Evolutionary conservation across 2,888 invertebrate genomes (phyloP), one percentile per base, ranked within the genome.

Genomic region (Metacarcinus magister): DNA sequence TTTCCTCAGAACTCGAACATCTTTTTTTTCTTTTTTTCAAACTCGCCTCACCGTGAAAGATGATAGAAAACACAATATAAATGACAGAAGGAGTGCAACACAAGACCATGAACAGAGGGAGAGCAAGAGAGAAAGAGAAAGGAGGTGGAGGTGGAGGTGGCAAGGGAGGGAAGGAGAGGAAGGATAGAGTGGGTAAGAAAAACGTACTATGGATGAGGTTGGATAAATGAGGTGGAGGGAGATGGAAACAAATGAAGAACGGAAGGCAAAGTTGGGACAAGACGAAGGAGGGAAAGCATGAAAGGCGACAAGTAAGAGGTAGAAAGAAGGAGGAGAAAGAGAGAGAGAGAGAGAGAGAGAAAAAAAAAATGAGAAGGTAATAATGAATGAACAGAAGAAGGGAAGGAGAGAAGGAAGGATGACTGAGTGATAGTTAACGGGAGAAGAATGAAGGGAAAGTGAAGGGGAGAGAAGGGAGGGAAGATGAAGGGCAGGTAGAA

Each of bases 21-120:
- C 39, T 39, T 39, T 39, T 39, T 39, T 39, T 39, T 39, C 2
- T 2, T 32, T 82, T 82, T 67, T 82, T 32, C 3, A 32, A 82
- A 32, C 82, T 32, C 82, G 32, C 13, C 82, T 39, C 82, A 82
- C 82, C 82, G 10, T 82, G 82, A 82, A 82, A 82, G 32, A 82
- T 82, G 82, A 82, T 82, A 82, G 82, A 82, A 82, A 82, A 82
- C 82, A 82, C 82, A 82, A 82, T 82, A 82, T 82, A 32, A 82
- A 82, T 32, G 82, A 82, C 82, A 82, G 32, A 23, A 82, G 82
- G 32, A 82, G 32, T 32, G 82, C 13, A 28, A 32, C 28, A 4
- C 43, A 90, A 44, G 44, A 90, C 43, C 19, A 16, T n/a, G n/a
- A 44, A 91, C 28, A 91, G 23, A 44, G 19, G 23, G 44, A 44